Evolutionary conservation across 2,113 vertebrate species (phyloP), one percentile per base, ranked within the genome.

Genomic region (Pitta sordida): DNA sequence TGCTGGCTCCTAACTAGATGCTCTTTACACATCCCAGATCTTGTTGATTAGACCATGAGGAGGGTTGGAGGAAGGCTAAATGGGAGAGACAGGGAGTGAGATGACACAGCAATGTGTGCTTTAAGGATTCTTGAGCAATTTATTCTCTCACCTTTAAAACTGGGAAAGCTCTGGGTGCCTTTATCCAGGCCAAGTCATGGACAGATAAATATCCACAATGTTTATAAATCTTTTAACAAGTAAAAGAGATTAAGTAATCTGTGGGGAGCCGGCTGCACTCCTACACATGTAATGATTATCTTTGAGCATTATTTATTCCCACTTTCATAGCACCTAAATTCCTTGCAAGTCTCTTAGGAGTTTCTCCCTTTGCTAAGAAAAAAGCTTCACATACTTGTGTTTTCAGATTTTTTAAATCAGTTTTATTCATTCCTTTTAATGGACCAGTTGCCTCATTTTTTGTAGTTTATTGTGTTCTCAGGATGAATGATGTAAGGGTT

Each of bases 121-220:
- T 91, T 95, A 83, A 65, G 67, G 75, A 93, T 93, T 95, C 67
- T 49, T 65, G 49, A 37, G 24, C n/a, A 59, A 48, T 85, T 83
- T 79, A 79, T 73, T 88, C 41, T 91, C 44, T 70, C 32, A 48
- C 37, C 22, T 85, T 83, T 83, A 48, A 76, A 71, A 71, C 0
- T 44, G 58, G 18, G 59, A 70, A 52, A 83, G 53, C 53, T 79
- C 37, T 70, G 65, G 74, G 20, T 88, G 59, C 68, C 46, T 90
- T 91, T 93, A 70, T 91, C 55, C 59, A 46, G 64, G 26, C 53
- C 43, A 37, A 76, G 37, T 55, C 46, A 46, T 67, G 55, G 80
- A 23, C 58, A 88, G 76, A 80, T 88, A 86, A 83, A 86, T 15
- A 77, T 20, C 51, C 56, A 51, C 34, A 30, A 49, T 70, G 39